Percentiles rank a stretch among this genome's conserved stretches.
Conservation (phyloP, 2,113 vertebrate species). For the Grammomys surdaster region DNA sequence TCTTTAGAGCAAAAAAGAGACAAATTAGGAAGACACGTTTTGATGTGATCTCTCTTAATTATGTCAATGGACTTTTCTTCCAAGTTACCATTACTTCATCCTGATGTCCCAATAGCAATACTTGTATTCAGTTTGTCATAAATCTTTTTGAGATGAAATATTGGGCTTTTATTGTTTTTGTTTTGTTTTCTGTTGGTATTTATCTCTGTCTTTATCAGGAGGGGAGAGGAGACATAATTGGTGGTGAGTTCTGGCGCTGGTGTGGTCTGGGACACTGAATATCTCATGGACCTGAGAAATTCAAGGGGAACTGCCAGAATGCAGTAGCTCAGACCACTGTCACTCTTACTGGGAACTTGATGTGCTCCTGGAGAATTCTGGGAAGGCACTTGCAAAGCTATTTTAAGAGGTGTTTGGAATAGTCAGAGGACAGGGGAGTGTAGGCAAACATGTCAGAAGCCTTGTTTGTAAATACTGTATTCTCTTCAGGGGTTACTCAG, state of each 20-base stretch:
- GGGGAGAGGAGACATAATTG: neutral
- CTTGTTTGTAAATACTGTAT: constrained; percentile 65
- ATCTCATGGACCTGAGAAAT: constrained; percentile 68
- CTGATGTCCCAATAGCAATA: neutral
- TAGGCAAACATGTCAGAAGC: constrained; percentile 19
- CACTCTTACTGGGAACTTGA: constrained; percentile 56
- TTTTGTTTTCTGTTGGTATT: neutral
- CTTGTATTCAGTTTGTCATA: neutral
- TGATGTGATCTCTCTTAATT: constrained; percentile 63
- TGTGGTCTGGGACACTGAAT: neutral
- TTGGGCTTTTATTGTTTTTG: neutral
- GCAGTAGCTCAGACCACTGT: constrained; percentile 26
- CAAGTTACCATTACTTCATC: constrained; percentile 53
- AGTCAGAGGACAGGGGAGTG: constrained; percentile 37
- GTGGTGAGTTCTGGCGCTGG: neutral
- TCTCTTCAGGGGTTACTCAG: constrained; percentile 57
- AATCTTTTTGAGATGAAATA: constrained; percentile 57
- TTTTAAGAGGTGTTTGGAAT: constrained; percentile 66
- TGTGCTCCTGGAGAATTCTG: constrained; percentile 67
- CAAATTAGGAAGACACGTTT: constrained; percentile 36
- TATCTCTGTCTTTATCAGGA: neutral
- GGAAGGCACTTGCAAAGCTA: constrained; percentile 64
- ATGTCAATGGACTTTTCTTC: constrained; percentile 42
- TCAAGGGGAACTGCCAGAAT: constrained; percentile 61
- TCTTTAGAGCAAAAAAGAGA: neutral